These are phyloP conservation scores for Ascaphus truei DNA, from an alignment of 2,113 vertebrate species.

Conservation along the genomic window DNA sequence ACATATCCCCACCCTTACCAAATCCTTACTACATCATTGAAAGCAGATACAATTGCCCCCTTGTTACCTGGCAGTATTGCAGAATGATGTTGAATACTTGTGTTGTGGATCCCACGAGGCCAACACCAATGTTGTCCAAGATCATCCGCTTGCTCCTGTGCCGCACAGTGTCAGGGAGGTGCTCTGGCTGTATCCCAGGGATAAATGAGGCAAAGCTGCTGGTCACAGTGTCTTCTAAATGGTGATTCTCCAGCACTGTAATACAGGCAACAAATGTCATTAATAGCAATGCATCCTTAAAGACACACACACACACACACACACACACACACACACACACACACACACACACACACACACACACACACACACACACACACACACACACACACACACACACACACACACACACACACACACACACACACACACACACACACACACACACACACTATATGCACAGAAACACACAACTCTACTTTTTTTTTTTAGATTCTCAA, in stretches of 20 bases:
- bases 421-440: too few relatives aligned
- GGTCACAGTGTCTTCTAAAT: constrained; percentile 69
- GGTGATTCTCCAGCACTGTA: constrained; percentile 55
- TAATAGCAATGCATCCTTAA: neutral
- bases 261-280: neutral
- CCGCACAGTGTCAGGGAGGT: constrained; percentile 60
- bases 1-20: too few relatives aligned
- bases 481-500: too few relatives aligned
- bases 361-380: too few relatives aligned
- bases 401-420: too few relatives aligned
- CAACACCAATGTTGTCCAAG: constrained; percentile 82
- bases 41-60: too few relatives aligned
- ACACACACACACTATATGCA: too few relatives aligned
- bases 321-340: too few relatives aligned
- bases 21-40: too few relatives aligned
- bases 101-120: constrained; percentile 78
- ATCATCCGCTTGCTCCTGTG: constrained; percentile 85
- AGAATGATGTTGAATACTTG: constrained; percentile 69
- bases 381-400: too few relatives aligned
- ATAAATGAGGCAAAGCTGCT: constrained; percentile 78
- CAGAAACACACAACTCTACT: too few relatives aligned
- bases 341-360: too few relatives aligned
- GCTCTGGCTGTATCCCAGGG: constrained; percentile 56
- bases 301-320: neutral
- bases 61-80: constrained; percentile 79